A percentile compares a stretch with the other conserved stretches of the same genome.
These are phyloP conservation scores for Helicoverpa armigera DNA, from an alignment of 1,140 invertebrate species.

Conservation along the genomic window DNA sequence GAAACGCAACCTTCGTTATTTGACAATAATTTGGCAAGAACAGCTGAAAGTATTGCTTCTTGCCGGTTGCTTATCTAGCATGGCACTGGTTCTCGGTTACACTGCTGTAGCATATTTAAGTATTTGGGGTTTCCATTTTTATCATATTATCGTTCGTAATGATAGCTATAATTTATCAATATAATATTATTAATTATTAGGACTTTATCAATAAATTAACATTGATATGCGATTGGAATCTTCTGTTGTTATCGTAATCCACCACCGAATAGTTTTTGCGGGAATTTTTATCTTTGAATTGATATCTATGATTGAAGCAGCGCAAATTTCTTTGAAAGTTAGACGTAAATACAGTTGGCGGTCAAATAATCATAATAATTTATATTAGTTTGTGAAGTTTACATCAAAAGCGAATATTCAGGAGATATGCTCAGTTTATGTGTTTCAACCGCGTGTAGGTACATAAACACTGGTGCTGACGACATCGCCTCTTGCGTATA, in stretches of 20 bases:
- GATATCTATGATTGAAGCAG: not conserved
- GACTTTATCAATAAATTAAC: not conserved
- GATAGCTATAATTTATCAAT: not conserved
- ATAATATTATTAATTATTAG: not conserved
- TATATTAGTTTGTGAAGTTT: not conserved
- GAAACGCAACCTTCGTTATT: constrained; percentile 65
- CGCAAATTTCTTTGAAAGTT: not conserved
- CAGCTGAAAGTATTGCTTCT: constrained; percentile 30
- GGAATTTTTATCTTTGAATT: not conserved
- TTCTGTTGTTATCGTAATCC: not conserved
- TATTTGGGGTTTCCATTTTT: too few relatives aligned
- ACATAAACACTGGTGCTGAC: constrained; percentile 11
- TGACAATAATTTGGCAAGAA: constrained; percentile 36
- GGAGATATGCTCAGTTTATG: not conserved
- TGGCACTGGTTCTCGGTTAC: not conserved
- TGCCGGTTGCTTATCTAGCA: not conserved
- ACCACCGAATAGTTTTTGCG: not conserved
- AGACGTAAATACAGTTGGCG: too few relatives aligned
- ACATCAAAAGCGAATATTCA: not conserved
- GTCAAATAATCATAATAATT: too few relatives aligned
- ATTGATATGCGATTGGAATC: not conserved
- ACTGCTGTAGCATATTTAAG: too few relatives aligned
- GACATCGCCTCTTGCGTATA: not conserved
- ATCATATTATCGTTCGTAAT: too few relatives aligned
- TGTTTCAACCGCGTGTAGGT: constrained; percentile 1